Conservation (phyloP, 2,888 invertebrate species). For the Ferdinandea cuprea region DNA sequence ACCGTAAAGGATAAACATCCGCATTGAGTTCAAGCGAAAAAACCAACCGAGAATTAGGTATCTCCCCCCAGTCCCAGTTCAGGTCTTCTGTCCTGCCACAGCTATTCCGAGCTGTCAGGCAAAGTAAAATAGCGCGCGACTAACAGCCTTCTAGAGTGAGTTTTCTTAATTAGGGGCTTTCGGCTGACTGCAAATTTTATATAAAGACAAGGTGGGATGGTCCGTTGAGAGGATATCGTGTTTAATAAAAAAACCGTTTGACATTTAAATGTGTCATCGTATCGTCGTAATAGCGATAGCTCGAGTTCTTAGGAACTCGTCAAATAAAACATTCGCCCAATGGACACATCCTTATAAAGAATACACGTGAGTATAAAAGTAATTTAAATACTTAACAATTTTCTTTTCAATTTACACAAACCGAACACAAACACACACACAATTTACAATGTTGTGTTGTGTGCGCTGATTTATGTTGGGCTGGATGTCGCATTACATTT, state of each 20-base stretch:
- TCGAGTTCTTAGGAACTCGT: constrained; percentile 4
- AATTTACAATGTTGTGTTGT: constrained; percentile 44
- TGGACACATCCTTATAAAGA: too few relatives aligned
- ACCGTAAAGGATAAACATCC: constrained; percentile 66
- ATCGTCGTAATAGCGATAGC: not conserved
- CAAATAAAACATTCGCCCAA: not conserved
- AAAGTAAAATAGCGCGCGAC: constrained; percentile 38
- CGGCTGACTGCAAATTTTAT: constrained; percentile 51
- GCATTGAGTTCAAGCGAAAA: constrained; percentile 67
- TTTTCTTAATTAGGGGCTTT: constrained; percentile 63
- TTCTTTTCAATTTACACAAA: constrained; percentile 49
- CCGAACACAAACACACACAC: constrained; percentile 43
- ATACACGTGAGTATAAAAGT: not conserved
- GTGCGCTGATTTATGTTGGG: constrained; percentile 16
- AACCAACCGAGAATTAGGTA: constrained; percentile 63
- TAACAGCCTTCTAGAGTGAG: constrained; percentile 50
- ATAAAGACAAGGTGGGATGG: constrained; percentile 1
- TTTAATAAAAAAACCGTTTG: constrained; percentile 49
- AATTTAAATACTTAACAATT: constrained; percentile 54
- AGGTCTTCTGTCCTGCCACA: constrained; percentile 37
- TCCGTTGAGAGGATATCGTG: constrained; percentile 12
- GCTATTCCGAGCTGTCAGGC: constrained; percentile 46
- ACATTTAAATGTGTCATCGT: constrained; percentile 58
- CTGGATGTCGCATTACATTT: constrained; percentile 57
- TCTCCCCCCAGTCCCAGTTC: constrained; percentile 30